Evolutionary conservation across 92 coral and sea anemone species (phyloP).

Genomic region (Zoanthus sociatus): DNA sequence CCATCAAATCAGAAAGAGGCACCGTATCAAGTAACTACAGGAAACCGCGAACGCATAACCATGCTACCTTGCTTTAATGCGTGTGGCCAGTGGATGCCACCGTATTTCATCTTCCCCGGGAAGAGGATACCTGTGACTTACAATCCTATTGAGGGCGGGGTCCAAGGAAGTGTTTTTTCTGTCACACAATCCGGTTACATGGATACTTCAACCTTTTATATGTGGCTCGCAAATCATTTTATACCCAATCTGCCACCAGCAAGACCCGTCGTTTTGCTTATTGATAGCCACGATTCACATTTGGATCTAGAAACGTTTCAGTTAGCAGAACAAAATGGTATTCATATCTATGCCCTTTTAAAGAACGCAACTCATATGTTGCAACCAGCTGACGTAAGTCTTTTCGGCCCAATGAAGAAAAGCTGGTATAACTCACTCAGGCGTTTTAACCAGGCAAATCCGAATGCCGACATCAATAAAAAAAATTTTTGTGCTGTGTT

Average conservation of each 20-base stretch:
- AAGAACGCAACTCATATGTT: slow-evolving; percentile 5
- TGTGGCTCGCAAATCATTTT: slow-evolving; percentile 15
- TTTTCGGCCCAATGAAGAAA: slow-evolving; percentile 63
- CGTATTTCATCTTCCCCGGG: slow-evolving; percentile 56
- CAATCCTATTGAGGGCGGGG: slow-evolving; percentile 67
- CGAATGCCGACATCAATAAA: slow-evolving; percentile 61
- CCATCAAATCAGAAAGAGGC: slow-evolving; percentile 45
- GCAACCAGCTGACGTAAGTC: slow-evolving; percentile 54
- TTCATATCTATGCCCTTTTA: slow-evolving; percentile 6
- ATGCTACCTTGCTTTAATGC: slow-evolving; percentile 66
- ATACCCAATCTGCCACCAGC: slow-evolving; percentile 45
- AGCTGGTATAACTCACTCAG: slow-evolving; percentile 50
- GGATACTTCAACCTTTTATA: slow-evolving; percentile 58
- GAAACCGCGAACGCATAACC: slow-evolving; percentile 64
- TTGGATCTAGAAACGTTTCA: slow-evolving; percentile 51
- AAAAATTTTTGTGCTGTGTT: slow-evolving; percentile 56
- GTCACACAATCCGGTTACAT: slow-evolving; percentile 69
- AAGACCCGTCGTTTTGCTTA: slow-evolving; percentile 47
- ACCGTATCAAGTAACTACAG: slow-evolving; percentile 54
- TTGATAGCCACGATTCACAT: slow-evolving; percentile 51
- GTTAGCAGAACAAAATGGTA: slow-evolving; percentile 34
- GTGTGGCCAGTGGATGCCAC: slow-evolving; percentile 61
- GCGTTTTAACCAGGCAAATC: slow-evolving; percentile 39
- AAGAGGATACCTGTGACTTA: slow-evolving; percentile 57
- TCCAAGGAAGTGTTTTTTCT: slow-evolving; percentile 56